Evolutionary conservation across 2,113 vertebrate species (phyloP).

Genomic region (Notarius lentiginosus): DNA sequence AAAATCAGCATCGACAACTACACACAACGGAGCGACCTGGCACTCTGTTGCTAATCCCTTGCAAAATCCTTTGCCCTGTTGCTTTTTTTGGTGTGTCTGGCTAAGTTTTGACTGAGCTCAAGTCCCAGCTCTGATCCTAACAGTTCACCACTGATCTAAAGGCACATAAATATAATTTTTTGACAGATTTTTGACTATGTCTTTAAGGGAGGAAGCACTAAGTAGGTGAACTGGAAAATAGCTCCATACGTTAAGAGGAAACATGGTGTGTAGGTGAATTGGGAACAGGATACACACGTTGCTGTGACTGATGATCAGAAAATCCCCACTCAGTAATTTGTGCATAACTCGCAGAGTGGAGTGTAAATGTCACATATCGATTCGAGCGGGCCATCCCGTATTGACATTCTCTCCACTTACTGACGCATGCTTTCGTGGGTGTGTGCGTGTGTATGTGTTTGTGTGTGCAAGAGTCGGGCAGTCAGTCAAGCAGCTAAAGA

Average conservation of each 20-base stretch:
- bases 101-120: too few species aligned
- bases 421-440: slow-evolving; percentile 45
- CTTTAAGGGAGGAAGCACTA: neutral
- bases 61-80: too few species aligned
- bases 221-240: neutral
- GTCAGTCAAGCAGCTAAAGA: slow-evolving; percentile 44
- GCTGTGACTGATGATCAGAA: slow-evolving; percentile 42
- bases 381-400: slow-evolving; percentile 66
- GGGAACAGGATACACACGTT: slow-evolving; percentile 20
- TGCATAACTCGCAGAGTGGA: slow-evolving; percentile 53
- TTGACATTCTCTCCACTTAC: slow-evolving; percentile 78
- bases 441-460: slow-evolving; percentile 18
- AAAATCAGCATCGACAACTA: too few species aligned
- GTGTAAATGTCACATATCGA: slow-evolving; percentile 75
- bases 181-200: neutral
- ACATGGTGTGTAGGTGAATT: neutral
- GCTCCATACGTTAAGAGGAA: neutral
- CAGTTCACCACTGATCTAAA: too few species aligned
- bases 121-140: too few species aligned
- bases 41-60: too few species aligned
- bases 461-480: slow-evolving; percentile 29
- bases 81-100: too few species aligned
- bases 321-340: slow-evolving; percentile 40
- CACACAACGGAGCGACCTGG: too few species aligned
- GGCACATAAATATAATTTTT: neutral